These are phyloP conservation scores for Calonectris borealis DNA, from an alignment of 2,113 vertebrate genomes.

Conservation along the genomic window DNA sequence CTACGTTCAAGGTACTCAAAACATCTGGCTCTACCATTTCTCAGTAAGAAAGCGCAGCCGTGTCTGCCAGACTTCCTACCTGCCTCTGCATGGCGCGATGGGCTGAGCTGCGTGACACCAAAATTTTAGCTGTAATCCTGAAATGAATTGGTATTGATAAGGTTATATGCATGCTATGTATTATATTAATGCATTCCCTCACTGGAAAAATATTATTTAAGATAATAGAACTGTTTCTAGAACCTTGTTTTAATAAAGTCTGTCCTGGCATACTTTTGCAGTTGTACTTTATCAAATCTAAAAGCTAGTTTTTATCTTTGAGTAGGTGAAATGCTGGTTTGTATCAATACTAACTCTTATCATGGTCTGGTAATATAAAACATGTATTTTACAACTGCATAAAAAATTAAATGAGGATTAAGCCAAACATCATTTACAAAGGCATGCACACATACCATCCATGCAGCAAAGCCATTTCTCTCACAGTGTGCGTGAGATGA, in stretches of 20 bases:
- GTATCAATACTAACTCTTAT: conserved; percentile 30
- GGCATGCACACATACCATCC: background rate
- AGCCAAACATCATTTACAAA: background rate
- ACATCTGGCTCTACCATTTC: background rate
- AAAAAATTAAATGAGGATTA: background rate
- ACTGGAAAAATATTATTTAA: conserved; percentile 21
- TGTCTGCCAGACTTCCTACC: background rate
- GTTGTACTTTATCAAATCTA: background rate
- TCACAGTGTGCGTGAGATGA: background rate
- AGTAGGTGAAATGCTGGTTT: conserved; percentile 26
- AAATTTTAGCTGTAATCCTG: background rate
- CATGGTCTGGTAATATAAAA: background rate
- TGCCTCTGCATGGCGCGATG: accelerated
- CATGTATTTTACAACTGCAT: background rate
- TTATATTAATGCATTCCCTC: background rate
- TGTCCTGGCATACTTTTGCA: background rate
- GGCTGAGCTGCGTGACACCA: background rate
- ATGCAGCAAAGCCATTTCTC: background rate
- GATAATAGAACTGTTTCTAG: background rate
- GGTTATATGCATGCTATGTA: background rate
- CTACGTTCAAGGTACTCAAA: background rate
- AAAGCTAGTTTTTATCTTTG: background rate
- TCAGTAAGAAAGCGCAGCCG: background rate
- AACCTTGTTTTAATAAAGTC: conserved; percentile 13
- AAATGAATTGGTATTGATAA: conserved; percentile 6